Conservation (phyloP, 2,888 invertebrate species). For the Catocala fraxini region DNA sequence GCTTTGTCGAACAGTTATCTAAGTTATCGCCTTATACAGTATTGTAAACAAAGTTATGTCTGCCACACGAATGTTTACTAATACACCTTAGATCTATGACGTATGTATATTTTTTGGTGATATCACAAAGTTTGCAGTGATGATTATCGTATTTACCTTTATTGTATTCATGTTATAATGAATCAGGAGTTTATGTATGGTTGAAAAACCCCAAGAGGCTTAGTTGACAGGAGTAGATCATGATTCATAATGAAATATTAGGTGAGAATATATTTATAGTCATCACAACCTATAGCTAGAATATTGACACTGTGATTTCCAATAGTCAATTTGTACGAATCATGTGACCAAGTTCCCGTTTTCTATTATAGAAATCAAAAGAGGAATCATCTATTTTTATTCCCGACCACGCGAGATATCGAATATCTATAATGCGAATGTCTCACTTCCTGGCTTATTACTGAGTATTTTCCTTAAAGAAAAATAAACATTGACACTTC, state of each 20-base stretch:
- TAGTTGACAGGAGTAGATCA: background rate
- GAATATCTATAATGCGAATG: background rate
- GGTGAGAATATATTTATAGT: background rate
- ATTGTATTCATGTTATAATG: background rate
- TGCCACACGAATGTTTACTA: conserved; percentile 39
- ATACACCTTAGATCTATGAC: conserved; percentile 44
- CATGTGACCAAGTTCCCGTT: too few species aligned
- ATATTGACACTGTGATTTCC: too few species aligned
- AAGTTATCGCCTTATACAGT: conserved; percentile 53
- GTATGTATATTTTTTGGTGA: conserved; percentile 28
- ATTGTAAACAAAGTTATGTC: conserved; percentile 49
- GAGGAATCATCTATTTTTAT: background rate
- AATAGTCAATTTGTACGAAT: too few species aligned
- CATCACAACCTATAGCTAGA: too few species aligned
- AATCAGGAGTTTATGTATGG: background rate
- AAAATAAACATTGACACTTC: conserved; percentile 1
- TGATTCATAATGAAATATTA: background rate
- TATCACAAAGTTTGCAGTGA: conserved; percentile 19
- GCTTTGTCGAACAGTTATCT: conserved; percentile 40
- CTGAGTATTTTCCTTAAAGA: background rate
- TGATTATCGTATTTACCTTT: conserved; percentile 1
- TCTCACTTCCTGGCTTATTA: background rate
- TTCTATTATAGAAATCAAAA: background rate
- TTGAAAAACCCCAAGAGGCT: background rate
- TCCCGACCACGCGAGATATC: background rate